phyloP scores from a whole-genome alignment of 2,113 vertebrate genomes.

The Arizona elegans region DNA sequence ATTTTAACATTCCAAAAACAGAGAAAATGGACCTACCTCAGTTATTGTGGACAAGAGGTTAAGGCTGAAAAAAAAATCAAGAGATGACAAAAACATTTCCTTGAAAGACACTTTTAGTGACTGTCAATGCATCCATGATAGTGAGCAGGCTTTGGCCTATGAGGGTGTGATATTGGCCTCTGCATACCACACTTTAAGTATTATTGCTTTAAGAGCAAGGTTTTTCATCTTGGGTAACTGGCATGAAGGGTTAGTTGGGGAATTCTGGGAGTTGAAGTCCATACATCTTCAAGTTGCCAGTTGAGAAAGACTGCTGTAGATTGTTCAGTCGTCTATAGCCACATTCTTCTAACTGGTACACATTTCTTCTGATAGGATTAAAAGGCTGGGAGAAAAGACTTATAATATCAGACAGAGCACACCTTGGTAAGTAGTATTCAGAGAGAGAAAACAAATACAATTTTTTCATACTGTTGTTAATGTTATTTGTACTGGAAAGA shows the following conservation, averaged over 20 bases:
- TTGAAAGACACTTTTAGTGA: background rate
- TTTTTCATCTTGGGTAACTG: background rate
- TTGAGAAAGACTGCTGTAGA: background rate
- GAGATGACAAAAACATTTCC: background rate
- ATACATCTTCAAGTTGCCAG: background rate
- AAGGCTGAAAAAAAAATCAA: background rate
- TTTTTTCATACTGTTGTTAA: background rate
- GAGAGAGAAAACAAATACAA: background rate
- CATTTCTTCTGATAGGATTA: conserved; percentile 75
- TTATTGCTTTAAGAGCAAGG: background rate
- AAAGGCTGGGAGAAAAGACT: conserved; percentile 97
- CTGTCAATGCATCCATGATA: background rate
- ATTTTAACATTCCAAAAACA: background rate
- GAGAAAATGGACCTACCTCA: background rate
- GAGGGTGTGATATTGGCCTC: background rate
- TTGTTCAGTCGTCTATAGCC: background rate
- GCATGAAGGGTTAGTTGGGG: background rate
- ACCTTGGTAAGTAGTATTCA: conserved; percentile 79
- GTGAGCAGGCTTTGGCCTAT: background rate
- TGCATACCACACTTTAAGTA: background rate
- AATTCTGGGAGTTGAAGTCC: background rate
- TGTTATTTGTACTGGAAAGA: background rate
- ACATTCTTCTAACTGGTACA: background rate
- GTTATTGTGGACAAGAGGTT: background rate
- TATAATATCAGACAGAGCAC: conserved; percentile 94